Percentiles rank a stretch among this genome's conserved stretches.
Evolutionary conservation across 35 echinoderm and acorn worm species (phyloP).

Genomic region (Antedon bifida): DNA sequence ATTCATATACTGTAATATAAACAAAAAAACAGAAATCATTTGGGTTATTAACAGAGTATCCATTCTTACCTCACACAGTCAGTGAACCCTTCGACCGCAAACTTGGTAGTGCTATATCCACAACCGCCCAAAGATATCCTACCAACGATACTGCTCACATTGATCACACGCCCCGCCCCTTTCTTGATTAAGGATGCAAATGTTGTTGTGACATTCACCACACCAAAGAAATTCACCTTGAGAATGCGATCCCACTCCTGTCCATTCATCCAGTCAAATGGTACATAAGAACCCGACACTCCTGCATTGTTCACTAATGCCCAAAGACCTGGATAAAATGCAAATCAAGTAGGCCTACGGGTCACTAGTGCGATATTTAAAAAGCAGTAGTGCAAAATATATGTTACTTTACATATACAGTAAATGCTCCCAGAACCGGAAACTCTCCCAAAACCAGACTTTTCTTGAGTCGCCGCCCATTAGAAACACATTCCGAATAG

Average conservation of each 20-base stretch:
- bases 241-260: background rate
- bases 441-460: no score
- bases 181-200: background rate
- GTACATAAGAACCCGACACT: background rate
- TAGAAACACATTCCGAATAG: no score
- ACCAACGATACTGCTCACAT: background rate
- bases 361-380: no score
- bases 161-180: background rate
- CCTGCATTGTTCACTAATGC: background rate
- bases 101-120: background rate
- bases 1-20: no score
- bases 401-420: no score
- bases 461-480: no score
- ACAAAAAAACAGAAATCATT: no score
- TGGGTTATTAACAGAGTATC: no score
- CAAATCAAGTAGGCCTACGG: no score
- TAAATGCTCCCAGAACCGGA: no score
- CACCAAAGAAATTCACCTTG: background rate
- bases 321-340: background rate
- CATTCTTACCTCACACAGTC: background rate
- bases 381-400: no score
- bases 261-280: background rate
- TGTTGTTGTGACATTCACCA: background rate
- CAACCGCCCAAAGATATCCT: background rate
- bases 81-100: background rate